A percentile compares a stretch with the other conserved stretches of the same genome.
Evolutionary conservation across 2,888 invertebrate genomes (phyloP).

Genomic region (Acanthosepion lycidas): DNA sequence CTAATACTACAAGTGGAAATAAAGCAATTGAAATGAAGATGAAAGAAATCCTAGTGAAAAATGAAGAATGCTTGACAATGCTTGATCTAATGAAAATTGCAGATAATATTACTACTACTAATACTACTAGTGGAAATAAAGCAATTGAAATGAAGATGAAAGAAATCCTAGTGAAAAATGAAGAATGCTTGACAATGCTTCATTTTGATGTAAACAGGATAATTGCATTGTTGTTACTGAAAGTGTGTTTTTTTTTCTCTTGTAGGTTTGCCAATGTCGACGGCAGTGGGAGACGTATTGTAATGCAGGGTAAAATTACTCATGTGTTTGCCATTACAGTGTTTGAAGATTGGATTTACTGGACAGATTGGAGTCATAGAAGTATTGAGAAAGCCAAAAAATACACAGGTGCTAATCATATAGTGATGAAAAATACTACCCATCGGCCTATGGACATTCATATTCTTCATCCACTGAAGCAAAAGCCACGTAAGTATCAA

Average conservation of each 20-base stretch:
- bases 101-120: no score
- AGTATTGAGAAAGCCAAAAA: conserved; percentile 92
- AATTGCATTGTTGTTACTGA: no score
- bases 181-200: no score
- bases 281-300: conserved; percentile 85
- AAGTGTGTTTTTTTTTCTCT: background rate
- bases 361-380: conserved; percentile 99
- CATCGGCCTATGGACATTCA: conserved; percentile 96
- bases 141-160: no score
- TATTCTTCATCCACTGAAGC: conserved; percentile 90
- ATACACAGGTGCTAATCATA: conserved; percentile 83
- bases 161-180: no score
- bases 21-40: no score
- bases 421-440: conserved; percentile 88
- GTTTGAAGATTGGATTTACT: conserved; percentile 83
- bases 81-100: no score
- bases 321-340: conserved; percentile 83
- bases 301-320: conserved; percentile 87
- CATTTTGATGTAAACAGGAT: no score
- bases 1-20: no score
- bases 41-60: no score
- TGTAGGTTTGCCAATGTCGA: conserved; percentile 82
- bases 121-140: no score
- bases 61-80: no score
- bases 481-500: conserved; percentile 77